A percentile compares a stretch with the other conserved stretches of the same genome.
Evolutionary conservation across 2,888 invertebrate species (phyloP).

Genomic region (Melanotus villosus): DNA sequence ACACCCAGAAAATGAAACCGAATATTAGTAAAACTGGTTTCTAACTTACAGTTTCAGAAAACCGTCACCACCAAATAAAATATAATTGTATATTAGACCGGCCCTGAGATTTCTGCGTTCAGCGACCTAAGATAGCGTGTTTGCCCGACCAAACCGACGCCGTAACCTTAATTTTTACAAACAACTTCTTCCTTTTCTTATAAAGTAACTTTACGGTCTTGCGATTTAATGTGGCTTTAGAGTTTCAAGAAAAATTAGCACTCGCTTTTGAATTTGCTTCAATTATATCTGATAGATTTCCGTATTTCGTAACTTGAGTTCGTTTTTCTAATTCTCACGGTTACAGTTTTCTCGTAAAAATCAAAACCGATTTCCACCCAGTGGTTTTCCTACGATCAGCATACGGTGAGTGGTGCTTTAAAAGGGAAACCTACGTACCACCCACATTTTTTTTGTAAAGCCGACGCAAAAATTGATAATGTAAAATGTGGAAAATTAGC

Average conservation of each 20-base stretch:
- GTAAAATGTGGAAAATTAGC: slow-evolving; percentile 17
- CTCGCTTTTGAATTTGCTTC: background rate
- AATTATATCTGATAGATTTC: too few species aligned
- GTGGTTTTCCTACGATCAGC: background rate
- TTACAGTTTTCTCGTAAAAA: slow-evolving; percentile 22
- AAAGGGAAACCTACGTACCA: slow-evolving; percentile 15
- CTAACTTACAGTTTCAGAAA: slow-evolving; percentile 29
- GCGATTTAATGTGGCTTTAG: background rate
- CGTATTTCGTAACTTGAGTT: too few species aligned
- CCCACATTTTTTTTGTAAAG: slow-evolving; percentile 4
- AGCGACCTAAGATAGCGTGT: slow-evolving; percentile 49
- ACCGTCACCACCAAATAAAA: slow-evolving; percentile 40
- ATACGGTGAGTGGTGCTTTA: slow-evolving; percentile 37
- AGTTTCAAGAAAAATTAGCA: background rate
- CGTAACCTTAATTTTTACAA: slow-evolving; percentile 47
- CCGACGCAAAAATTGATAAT: background rate
- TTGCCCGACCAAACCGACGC: slow-evolving; percentile 47
- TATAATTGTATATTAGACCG: slow-evolving; percentile 45
- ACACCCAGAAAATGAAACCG: slow-evolving; percentile 16
- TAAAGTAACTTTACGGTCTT: slow-evolving; percentile 15
- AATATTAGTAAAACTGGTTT: slow-evolving; percentile 35
- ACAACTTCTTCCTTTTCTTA: slow-evolving; percentile 42
- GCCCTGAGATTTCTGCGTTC: slow-evolving; percentile 47
- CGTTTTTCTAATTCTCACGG: slow-evolving; percentile 6
- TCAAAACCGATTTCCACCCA: slow-evolving; percentile 17